Base-by-base conservation (phyloP, 2,888 invertebrate genomes). In the Vandiemenella viatica region DNA sequence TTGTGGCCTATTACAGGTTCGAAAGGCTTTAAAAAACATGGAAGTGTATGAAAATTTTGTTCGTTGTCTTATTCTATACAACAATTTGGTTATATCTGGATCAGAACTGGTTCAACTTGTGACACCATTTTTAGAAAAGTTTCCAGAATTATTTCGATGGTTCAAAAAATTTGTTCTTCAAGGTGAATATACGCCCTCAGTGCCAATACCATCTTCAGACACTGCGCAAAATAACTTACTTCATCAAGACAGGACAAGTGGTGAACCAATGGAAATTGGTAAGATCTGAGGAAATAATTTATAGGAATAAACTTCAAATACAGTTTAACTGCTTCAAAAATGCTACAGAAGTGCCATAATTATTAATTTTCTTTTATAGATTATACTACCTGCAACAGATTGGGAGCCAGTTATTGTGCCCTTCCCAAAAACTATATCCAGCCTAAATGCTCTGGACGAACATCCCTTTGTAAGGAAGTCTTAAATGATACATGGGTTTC, bases 401-500 rank as follows among this genome's bases (percentile, higher is more conserved):
- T 96, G 49, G 97, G 97, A 44, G 93, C 93, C 22, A 96, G 95
- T 58, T 98, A 98, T 66, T 88, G 95, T 67, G 93, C 95, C 1
- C 70, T 97, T 58, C 97, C 97, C 0, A 85, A 87, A 48, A 77
- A 81, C 42, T 84, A 83, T 60, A 75, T 67, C 62, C 85, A 66
- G 56, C 77, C 78, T 3, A 81, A 84, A 57, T 97, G 97, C 67
- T 86, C 88, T 10, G 97, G 97, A 0, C 74, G 97, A 48, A 93
- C 92, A 13, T 71, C 80, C 46, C 72, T 97, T 1, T 96, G 96
- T 67, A 81, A 82, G 57, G 92, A 96, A 72, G 93, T 96, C 38
- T 72, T 98, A 17, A 98, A 98, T 63, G 95, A 97, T 63, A 90
- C 87, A 1, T 97, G 95, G 93, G 96, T 97, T 1, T 96, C 96